phyloP scores from a whole-genome alignment of 2,888 invertebrate genomes.

The Caenorhabditis sp. region DNA sequence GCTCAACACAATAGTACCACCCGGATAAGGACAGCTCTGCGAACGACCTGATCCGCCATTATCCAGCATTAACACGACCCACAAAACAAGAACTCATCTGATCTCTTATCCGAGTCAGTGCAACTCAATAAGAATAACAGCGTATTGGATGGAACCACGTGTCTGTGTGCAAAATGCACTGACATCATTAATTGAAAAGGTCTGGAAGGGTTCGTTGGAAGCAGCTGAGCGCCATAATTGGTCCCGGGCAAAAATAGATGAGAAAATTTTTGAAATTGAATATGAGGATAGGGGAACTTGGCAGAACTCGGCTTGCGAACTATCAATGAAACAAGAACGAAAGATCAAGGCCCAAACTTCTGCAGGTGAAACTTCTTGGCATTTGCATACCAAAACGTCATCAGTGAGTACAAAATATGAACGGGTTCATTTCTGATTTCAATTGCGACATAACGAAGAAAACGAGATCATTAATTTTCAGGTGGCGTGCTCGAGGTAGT shows the following conservation, averaged over 20 bases:
- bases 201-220: constrained; percentile 21
- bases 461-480: constrained; percentile 26
- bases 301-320: no score
- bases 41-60: constrained; percentile 2
- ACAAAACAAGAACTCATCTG: constrained; percentile 24
- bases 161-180: constrained; percentile 22
- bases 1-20: constrained; percentile 2
- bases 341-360: constrained; percentile 17
- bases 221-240: constrained; percentile 29
- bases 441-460: background rate
- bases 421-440: constrained; percentile 29
- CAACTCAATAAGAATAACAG: constrained; percentile 14
- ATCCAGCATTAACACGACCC: constrained; percentile 12
- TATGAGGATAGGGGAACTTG: background rate
- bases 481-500: constrained; percentile 54
- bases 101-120: constrained; percentile 32
- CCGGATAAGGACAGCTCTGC: constrained; percentile 3
- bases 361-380: background rate
- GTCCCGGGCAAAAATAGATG: constrained; percentile 18
- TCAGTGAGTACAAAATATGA: constrained; percentile 17
- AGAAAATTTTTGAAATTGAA: background rate
- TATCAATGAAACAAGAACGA: constrained; percentile 9
- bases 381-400: constrained; percentile 15
- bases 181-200: constrained; percentile 42
- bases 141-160: background rate